Evolutionary conservation across 2,888 invertebrate genomes (phyloP), one percentile per base, ranked within the genome.

Genomic region (Sympetrum striolatum): DNA sequence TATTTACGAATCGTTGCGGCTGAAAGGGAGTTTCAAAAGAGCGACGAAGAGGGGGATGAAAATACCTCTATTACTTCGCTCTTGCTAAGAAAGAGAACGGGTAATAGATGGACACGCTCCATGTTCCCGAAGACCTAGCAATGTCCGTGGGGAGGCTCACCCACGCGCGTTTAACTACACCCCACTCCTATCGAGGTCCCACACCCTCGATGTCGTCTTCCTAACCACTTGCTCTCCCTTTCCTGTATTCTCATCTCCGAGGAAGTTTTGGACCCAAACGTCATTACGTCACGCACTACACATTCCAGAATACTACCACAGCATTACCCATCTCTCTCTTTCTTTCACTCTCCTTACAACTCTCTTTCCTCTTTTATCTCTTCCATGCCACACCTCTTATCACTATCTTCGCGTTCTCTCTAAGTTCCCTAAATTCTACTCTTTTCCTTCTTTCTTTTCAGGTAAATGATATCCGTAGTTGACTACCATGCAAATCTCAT

Each of bases 211-310:
- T 53, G 14, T 82, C 82, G 8, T 37, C 82, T 82, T 58, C 82
- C 31, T 0, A 15, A 58, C 6, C 35, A 31, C 53, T 31, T 48
- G 6, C 81, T 48, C 37, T 4, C 25, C 25, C 44, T 81, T 31
- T 53, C 31, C 82, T n/a, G 3, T 31, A 53, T 82, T 31, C 86
- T 82, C 64, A n/a, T 37, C 37, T 86, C 86, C 37, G 60, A 25
- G 35, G 81, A 64, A 37, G 60, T 64, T 53, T 31, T 35, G 86
- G 60, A 60, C 60, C 64, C 60, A 60, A 37, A 86, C 35, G 39
- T 60, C 86, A 86, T 86, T 86, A 86, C 86, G 37, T n/a, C 37
- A 35, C 86, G 86, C 22, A 86, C 86, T 58, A 86, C 86, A 18
- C 53, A 53, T 53, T 18, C 53, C 53, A 18, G 53, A 53, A 53